A percentile compares a stretch with the other conserved stretches of the same genome.
phyloP scores from a whole-genome alignment of 2,113 vertebrate genomes.

The Accipiter virgatus region DNA sequence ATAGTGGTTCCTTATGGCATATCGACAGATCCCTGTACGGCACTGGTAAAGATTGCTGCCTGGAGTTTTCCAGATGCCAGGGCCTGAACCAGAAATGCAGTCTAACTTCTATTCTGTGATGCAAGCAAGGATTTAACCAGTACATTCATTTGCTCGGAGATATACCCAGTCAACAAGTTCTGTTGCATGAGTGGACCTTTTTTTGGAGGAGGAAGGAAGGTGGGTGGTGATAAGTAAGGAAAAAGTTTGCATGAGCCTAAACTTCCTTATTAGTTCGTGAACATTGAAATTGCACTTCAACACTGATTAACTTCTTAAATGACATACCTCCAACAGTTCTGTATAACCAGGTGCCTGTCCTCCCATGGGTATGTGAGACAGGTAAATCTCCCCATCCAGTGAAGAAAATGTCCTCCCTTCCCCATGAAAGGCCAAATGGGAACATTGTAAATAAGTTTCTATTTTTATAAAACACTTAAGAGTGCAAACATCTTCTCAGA shows the following conservation, averaged over 20 bases:
- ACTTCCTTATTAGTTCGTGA: constrained; percentile 34
- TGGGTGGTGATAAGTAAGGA: neutral
- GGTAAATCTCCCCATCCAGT: neutral
- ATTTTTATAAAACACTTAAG: neutral
- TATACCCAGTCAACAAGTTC: neutral
- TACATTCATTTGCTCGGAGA: neutral
- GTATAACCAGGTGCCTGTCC: neutral
- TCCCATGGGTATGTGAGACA: neutral
- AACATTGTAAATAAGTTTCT: constrained; percentile 52
- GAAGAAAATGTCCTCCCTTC: constrained; percentile 8
- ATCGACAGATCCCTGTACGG: neutral
- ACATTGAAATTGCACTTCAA: constrained; percentile 12
- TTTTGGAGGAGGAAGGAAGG: constrained; percentile 49
- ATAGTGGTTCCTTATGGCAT: neutral
- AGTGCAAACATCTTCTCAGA: neutral
- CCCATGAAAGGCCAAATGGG: constrained; percentile 51
- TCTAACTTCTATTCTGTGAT: neutral
- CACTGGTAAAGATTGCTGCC: neutral
- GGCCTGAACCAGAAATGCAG: neutral
- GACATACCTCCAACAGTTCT: neutral
- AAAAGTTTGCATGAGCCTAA: constrained; percentile 38
- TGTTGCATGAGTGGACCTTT: neutral
- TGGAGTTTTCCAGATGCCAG: neutral
- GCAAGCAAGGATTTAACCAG: neutral
- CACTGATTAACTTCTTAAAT: neutral